A percentile compares a stretch with the other conserved stretches of the same genome.
These are phyloP conservation scores for Anoplolepis gracilipes DNA, from an alignment of 1,140 invertebrate species.

Conservation along the genomic window DNA sequence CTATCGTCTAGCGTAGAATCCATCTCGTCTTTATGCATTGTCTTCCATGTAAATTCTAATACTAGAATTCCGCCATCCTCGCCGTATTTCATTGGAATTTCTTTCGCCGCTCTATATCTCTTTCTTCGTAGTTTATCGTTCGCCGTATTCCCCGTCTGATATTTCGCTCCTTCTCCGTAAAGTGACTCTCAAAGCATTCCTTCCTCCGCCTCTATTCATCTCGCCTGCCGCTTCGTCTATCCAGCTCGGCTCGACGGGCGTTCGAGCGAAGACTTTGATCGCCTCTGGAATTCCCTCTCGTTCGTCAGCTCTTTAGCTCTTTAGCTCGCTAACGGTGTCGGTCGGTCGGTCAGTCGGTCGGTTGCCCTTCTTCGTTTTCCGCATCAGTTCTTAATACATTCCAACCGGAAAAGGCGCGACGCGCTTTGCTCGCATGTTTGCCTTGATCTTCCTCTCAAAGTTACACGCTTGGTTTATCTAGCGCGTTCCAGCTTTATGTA, in stretches of 20 bases:
- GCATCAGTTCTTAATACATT: constrained; percentile 63
- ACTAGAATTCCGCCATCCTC: constrained; percentile 57
- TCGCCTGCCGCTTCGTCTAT: constrained; percentile 30
- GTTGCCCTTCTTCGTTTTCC: constrained; percentile 11
- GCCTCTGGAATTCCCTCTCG: constrained; percentile 41
- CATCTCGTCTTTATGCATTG: constrained; percentile 40
- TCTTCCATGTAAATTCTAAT: constrained; percentile 25
- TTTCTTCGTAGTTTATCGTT: not conserved
- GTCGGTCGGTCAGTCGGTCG: constrained; percentile 23
- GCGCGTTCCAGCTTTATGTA: constrained; percentile 37
- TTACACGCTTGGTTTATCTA: constrained; percentile 64
- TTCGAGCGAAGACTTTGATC: constrained; percentile 67
- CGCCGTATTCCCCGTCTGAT: not conserved
- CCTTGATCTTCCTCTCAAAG: constrained; percentile 68
- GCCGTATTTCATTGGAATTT: constrained; percentile 20
- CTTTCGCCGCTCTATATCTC: constrained; percentile 15
- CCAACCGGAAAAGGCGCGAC: constrained; percentile 45
- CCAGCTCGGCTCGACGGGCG: constrained; percentile 33
- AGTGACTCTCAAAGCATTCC: constrained; percentile 66
- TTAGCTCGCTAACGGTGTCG: constrained; percentile 48
- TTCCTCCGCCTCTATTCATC: constrained; percentile 48
- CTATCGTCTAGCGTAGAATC: constrained; percentile 11
- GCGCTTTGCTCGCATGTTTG: constrained; percentile 37
- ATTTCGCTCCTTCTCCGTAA: constrained; percentile 28
- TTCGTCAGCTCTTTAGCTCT: constrained; percentile 15